Percentiles rank a stretch among this genome's conserved stretches.
These are phyloP conservation scores for Rhinophrynus dorsalis DNA, from an alignment of 2,797 vertebrate species.

Conservation along the genomic window DNA sequence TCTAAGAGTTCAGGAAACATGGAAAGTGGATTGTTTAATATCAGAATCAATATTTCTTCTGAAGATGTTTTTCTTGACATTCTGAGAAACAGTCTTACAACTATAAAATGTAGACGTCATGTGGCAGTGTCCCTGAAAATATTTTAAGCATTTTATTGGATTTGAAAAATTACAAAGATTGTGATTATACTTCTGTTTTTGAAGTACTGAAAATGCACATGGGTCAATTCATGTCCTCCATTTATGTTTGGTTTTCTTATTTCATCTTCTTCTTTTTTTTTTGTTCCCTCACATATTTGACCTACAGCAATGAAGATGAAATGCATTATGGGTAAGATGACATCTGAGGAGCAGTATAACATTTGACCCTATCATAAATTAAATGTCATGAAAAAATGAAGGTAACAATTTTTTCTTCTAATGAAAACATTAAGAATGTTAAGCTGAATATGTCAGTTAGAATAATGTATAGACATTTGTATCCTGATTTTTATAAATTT, in stretches of 20 bases:
- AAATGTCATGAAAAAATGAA: neutral
- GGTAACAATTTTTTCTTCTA: neutral
- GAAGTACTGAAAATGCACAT: constrained; percentile 30
- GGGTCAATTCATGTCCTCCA: constrained; percentile 37
- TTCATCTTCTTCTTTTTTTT: no score
- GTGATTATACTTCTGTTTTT: constrained; percentile 16
- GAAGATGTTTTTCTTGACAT: no score
- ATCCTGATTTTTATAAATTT: no score
- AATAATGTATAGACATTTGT: no score
- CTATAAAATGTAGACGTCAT: no score
- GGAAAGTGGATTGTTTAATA: neutral
- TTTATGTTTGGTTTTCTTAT: constrained; percentile 22
- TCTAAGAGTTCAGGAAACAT: neutral
- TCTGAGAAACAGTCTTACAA: no score
- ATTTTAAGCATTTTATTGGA: neutral
- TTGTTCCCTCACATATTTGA: neutral
- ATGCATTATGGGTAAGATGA: constrained; percentile 3
- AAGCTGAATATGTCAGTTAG: no score
- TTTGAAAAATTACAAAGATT: constrained; percentile 12
- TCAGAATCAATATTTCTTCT: no score
- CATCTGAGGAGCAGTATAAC: constrained; percentile 7
- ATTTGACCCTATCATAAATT: neutral
- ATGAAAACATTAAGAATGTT: neutral
- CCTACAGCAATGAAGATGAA: neutral
- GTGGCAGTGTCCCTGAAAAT: neutral